Percentiles rank a stretch among this genome's conserved stretches.
These are phyloP conservation scores for Microctenopoma stevenorrisi DNA, from an alignment of 2,797 vertebrate species.

Conservation along the genomic window DNA sequence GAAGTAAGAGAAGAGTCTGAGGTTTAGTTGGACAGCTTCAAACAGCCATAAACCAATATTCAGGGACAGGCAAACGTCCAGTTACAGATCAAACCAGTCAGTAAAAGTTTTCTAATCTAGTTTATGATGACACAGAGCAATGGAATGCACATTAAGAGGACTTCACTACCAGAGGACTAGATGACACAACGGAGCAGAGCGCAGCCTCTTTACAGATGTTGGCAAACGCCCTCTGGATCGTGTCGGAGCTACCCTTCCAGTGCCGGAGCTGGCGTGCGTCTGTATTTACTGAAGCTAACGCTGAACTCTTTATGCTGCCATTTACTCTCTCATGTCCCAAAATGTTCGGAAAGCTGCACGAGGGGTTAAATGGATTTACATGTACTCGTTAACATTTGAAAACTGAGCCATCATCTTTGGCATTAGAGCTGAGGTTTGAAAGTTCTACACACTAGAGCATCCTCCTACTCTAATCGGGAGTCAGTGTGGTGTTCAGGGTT, in stretches of 20 bases:
- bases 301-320: not conserved
- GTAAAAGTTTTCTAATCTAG: slow-evolving; percentile 31
- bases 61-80: not conserved
- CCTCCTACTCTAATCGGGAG: slow-evolving; percentile 2
- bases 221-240: slow-evolving; percentile 53
- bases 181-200: slow-evolving; percentile 25
- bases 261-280: slow-evolving; percentile 28
- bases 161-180: not conserved
- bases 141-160: slow-evolving; percentile 31
- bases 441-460: not conserved
- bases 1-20: slow-evolving; percentile 24
- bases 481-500: slow-evolving; percentile 3
- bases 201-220: slow-evolving; percentile 31
- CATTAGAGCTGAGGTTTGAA: not conserved
- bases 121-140: slow-evolving; percentile 23
- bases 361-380: not conserved
- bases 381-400: not conserved
- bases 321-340: too few relatives aligned
- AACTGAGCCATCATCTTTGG: not conserved
- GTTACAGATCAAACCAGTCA: not conserved
- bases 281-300: slow-evolving; percentile 18
- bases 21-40: slow-evolving; percentile 17
- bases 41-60: not conserved
- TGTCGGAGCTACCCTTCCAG: slow-evolving; percentile 63
- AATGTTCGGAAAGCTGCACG: not conserved